Evolutionary conservation across 2,888 invertebrate genomes (phyloP), one percentile per base, ranked within the genome.

Genomic region (Metellina segmentata): DNA sequence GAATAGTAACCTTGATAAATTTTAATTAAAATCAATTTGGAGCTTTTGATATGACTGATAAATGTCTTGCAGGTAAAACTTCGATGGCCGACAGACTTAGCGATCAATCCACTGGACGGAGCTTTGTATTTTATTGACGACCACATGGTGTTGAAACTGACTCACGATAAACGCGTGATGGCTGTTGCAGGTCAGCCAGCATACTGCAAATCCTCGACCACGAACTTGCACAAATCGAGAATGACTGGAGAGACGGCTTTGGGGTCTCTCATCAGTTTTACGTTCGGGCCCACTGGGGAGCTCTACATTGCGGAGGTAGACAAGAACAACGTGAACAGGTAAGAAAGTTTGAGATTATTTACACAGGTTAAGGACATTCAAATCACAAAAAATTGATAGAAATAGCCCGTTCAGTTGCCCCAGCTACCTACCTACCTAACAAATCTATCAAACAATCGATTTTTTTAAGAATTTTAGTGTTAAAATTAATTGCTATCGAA

Each of bases 291-390:
- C 5, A 94, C 98, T 16, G 99, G 99, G 6, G 97, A 98, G 94
- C 95, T 99, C 13, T 99, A 97, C 94, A 98, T 99, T 0, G 98
- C 99, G 0, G 99, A 99, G 95, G 98, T 98, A 94, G 99, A 99
- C 95, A 98, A 98, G 0, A 98, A 99, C 95, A 96, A 98, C 93
- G 98, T 99, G 85, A 99, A 99, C 95, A 87, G 91, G 91, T 91
- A 77, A 71, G 19, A 4, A 34, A 34, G 9, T n/a, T 53, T 52
- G 11, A 11, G 61, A 9, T 61, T 11, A 6, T 61, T 61, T 61
- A 16, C 16, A 61, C 7, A 16, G 6, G 6, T 61, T 16, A 61
- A 34, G 34, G 34, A 4, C n/a, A n/a, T n/a, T n/a, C n/a, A n/a
- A n/a, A n/a, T n/a, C n/a, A n/a, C n/a, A n/a, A n/a, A n/a, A n/a